phyloP scores from a whole-genome alignment of 2,113 vertebrate species.

The Zapornia atra region DNA sequence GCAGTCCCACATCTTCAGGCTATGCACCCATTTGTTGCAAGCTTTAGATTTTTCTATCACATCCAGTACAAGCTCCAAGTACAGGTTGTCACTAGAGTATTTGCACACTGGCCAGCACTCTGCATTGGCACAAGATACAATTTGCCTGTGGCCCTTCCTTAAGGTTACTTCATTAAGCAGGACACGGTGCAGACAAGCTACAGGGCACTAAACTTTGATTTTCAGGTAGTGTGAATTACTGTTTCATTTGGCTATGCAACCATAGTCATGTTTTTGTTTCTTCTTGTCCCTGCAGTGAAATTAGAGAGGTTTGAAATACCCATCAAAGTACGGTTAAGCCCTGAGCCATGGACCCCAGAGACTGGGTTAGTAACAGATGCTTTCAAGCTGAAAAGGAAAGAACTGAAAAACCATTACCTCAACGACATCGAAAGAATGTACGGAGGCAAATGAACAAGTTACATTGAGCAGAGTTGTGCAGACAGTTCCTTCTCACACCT shows the following conservation, averaged over 20 bases:
- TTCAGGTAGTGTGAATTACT: background rate
- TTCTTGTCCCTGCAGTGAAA: slow-evolving; percentile 82
- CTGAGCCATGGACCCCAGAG: slow-evolving; percentile 95
- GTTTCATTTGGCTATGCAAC: background rate
- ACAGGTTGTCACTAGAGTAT: background rate
- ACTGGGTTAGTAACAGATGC: slow-evolving; percentile 96
- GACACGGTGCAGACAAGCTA: background rate
- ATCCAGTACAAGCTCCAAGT: background rate
- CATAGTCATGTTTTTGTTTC: background rate
- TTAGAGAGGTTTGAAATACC: slow-evolving; percentile 95
- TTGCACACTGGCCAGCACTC: background rate
- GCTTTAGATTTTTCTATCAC: background rate
- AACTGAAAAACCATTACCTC: slow-evolving; percentile 94
- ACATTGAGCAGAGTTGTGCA: background rate
- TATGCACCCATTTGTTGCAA: background rate
- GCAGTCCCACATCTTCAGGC: background rate
- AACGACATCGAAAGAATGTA: slow-evolving; percentile 97
- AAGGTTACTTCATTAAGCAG: background rate
- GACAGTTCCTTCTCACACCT: slow-evolving; percentile 21
- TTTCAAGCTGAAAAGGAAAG: slow-evolving; percentile 97
- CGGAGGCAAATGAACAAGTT: slow-evolving; percentile 82
- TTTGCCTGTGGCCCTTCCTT: background rate
- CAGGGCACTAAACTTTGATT: background rate
- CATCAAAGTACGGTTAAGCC: slow-evolving; percentile 90
- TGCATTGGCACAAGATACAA: background rate